phyloP scores from a whole-genome alignment of 1,140 invertebrate species.

The Halictus rubicundus region DNA sequence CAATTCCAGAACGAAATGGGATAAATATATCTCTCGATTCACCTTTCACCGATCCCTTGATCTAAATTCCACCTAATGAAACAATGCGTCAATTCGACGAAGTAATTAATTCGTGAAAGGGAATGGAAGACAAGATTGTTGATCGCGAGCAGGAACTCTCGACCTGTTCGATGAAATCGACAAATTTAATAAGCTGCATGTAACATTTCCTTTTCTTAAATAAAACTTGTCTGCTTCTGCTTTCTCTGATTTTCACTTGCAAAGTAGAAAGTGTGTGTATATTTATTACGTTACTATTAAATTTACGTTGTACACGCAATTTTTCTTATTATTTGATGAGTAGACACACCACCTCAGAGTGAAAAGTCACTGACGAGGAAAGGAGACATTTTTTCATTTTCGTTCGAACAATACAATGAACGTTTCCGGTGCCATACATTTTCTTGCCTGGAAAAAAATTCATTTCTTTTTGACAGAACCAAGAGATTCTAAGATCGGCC shows the following conservation, averaged over 20 bases:
- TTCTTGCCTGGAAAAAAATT: not conserved
- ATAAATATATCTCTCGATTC: not conserved
- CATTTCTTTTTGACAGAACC: not conserved
- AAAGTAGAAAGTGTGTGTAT: too few species aligned
- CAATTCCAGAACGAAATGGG: not conserved
- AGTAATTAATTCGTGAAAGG: conserved; percentile 13
- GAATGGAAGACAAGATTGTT: not conserved
- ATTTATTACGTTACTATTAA: too few species aligned
- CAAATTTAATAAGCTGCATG: not conserved
- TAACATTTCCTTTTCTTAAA: not conserved
- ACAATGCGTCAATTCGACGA: not conserved
- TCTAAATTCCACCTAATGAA: conserved; percentile 3
- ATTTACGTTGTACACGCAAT: too few species aligned
- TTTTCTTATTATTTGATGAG: too few species aligned
- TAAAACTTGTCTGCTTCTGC: not conserved
- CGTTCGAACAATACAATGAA: too few species aligned
- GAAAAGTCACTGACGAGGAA: too few species aligned
- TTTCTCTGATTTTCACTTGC: not conserved
- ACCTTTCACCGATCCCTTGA: not conserved
- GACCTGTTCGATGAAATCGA: not conserved
- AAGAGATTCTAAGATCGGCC: too few species aligned
- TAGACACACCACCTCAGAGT: too few species aligned
- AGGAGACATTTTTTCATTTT: too few species aligned
- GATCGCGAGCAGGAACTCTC: not conserved
- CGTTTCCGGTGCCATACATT: too few species aligned